phyloP scores from a whole-genome alignment of 1,140 invertebrate species.

The Brevipalpus yothersi region DNA sequence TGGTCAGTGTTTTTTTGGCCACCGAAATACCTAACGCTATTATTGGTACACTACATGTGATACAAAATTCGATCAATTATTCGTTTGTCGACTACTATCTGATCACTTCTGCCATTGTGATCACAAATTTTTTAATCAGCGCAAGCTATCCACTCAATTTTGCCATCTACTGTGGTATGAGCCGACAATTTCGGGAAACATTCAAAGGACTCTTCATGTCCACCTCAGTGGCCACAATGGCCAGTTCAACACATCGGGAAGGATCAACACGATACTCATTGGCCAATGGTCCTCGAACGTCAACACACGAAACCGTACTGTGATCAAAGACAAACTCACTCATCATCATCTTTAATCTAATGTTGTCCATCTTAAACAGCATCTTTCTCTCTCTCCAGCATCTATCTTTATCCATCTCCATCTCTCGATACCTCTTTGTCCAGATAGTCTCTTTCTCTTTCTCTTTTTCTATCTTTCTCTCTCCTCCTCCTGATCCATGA shows the following conservation, averaged over 20 bases:
- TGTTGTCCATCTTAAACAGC: too few relatives aligned
- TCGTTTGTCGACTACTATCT: conserved; percentile 42
- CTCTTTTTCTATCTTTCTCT: too few relatives aligned
- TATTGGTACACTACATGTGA: conserved; percentile 56
- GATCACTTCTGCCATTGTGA: conserved; percentile 53
- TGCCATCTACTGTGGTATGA: conserved; percentile 87
- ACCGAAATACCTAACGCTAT: conserved; percentile 76
- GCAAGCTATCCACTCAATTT: conserved; percentile 79
- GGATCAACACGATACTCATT: conserved; percentile 44
- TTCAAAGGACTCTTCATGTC: conserved; percentile 54
- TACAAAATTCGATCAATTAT: conserved; percentile 32
- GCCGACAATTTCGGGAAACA: conserved; percentile 68
- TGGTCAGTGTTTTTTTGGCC: conserved; percentile 66
- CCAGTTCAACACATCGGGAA: conserved; percentile 32
- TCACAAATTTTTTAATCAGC: conserved; percentile 74
- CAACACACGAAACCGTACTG: conserved; percentile 52
- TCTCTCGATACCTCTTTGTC: too few relatives aligned
- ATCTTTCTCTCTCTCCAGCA: too few relatives aligned
- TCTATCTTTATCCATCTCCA: too few relatives aligned
- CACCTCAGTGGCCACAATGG: conserved; percentile 21
- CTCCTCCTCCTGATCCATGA: too few relatives aligned
- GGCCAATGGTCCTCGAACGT: conserved; percentile 48
- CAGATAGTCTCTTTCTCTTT: too few relatives aligned
- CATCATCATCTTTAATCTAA: too few relatives aligned
- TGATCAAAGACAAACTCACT: conserved; percentile 23